phyloP scores from a whole-genome alignment of 2,888 invertebrate species.

The Ceriagrion tenellum region DNA sequence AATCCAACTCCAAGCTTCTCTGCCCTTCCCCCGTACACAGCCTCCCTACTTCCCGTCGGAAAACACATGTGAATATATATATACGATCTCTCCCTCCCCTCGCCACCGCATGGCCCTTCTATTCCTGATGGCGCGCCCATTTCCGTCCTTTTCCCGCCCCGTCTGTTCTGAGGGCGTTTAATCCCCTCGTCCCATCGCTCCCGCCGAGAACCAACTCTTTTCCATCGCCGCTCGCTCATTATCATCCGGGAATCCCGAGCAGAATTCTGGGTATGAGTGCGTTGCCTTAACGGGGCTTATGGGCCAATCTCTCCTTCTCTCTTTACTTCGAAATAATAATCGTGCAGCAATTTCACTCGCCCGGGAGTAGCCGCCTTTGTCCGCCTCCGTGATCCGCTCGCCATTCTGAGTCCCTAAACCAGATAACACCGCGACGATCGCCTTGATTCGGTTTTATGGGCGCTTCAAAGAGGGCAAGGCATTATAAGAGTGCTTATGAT shows the following conservation, averaged over 20 bases:
- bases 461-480: not conserved
- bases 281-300: not conserved
- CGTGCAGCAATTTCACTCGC: not conserved
- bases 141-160: constrained; percentile 5
- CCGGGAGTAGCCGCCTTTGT: not conserved
- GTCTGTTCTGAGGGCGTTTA: not conserved
- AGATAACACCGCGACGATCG: not conserved
- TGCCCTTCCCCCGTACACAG: not conserved
- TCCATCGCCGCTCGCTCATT: not conserved
- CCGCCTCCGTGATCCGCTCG: not conserved
- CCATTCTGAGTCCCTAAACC: not conserved
- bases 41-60: not conserved
- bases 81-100: not conserved
- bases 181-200: not conserved
- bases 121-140: constrained; percentile 32
- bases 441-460: not conserved
- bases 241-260: constrained; percentile 35
- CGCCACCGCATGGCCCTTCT: constrained; percentile 36
- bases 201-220: not conserved
- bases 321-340: constrained; percentile 14
- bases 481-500: not conserved
- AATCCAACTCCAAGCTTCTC: too few relatives aligned
- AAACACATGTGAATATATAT: not conserved
- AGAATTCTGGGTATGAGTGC: not conserved
- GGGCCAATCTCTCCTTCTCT: not conserved